Evolutionary conservation across 2,888 invertebrate genomes (phyloP), one percentile per base, ranked within the genome.

Genomic region (Tetrapedia diversipes): DNA sequence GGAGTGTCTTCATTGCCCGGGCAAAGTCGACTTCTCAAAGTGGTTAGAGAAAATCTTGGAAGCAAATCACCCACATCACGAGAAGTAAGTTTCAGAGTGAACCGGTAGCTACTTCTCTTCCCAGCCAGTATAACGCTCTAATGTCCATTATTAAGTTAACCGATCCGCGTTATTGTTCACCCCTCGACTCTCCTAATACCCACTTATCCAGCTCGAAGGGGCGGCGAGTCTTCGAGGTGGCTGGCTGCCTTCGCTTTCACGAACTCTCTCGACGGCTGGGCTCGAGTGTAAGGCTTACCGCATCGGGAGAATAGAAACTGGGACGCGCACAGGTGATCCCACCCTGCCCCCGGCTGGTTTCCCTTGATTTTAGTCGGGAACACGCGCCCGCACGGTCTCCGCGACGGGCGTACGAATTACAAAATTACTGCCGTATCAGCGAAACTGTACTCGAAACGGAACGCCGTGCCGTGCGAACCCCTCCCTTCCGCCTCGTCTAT

Each of bases 121-220:
- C 65, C 57, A 47, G 43, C 60, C 63, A 53, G 76, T 83, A 78
- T 83, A 83, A 79, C 82, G 81, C 68, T 79, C 77, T 86, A 86
- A 86, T 85, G 83, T 86, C 85, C 83, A 82, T 85, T 86, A 86
- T 86, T 86, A 86, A 86, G 83, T 86, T 86, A 86, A 83, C 86
- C 83, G 83, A 86, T 85, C 86, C 86, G 78, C 82, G 82, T 86
- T 86, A 85, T 86, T 80, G 81, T 86, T 86, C 85, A 71, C 74
- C 76, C 74, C 81, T 83, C 74, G 79, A 80, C 83, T 82, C 79
- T 72, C 80, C 81, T 85, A 84, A 84, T 84, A 85, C 84, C 83
- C 83, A 84, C 84, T 84, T 84, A 84, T 84, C 84, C 78, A 78
- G 79, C 72, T 76, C 73, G 85, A 77, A 77, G 73, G 75, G 78